Conservation (phyloP, 2,888 invertebrate genomes). For the Saturnia pavonia region DNA sequence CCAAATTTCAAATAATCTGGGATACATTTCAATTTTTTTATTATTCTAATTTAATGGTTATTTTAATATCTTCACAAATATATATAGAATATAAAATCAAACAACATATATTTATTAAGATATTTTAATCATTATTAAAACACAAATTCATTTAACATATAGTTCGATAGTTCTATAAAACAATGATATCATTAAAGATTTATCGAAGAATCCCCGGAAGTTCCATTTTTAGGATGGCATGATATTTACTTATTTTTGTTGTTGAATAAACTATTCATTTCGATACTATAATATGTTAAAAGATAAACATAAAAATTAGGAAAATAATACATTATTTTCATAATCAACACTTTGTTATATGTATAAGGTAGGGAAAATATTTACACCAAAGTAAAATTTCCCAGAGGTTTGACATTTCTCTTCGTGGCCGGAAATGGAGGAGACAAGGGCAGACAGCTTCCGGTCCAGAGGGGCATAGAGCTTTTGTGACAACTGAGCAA, state of each 20-base stretch:
- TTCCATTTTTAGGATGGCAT: not conserved
- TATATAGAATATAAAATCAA: no score
- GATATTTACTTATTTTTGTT: not conserved
- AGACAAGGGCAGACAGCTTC: conserved; percentile 70
- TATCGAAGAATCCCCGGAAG: not conserved
- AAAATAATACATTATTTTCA: not conserved
- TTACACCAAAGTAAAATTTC: conserved; percentile 51
- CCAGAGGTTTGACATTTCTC: conserved; percentile 48
- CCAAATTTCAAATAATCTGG: no score
- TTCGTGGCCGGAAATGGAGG: conserved; percentile 68
- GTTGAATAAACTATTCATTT: not conserved
- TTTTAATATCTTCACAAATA: no score
- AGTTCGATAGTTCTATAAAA: not conserved
- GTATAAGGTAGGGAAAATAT: conserved; percentile 35
- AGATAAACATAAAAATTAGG: not conserved
- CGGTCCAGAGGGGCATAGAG: conserved; percentile 55
- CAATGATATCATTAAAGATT: not conserved
- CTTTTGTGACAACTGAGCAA: conserved; percentile 50
- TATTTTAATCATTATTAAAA: no score
- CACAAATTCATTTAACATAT: not conserved
- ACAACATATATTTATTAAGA: no score
- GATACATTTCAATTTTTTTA: no score
- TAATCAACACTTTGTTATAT: not conserved
- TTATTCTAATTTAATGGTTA: no score
- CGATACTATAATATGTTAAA: not conserved